Evolutionary conservation across 2,113 vertebrate species (phyloP), one percentile per base, ranked within the genome.

Genomic region (Brevimyrus niger): DNA sequence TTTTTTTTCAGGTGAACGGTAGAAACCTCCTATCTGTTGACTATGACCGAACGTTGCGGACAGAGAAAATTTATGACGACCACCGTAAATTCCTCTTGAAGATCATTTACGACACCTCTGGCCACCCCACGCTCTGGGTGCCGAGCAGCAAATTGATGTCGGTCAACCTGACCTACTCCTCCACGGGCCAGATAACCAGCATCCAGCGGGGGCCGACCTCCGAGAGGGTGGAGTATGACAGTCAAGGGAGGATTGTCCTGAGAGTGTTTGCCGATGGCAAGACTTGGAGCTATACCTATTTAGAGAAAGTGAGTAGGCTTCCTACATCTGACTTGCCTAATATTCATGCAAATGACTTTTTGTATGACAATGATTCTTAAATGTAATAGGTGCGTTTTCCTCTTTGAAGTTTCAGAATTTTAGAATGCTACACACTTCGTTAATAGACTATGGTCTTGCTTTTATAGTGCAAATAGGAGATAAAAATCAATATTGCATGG

Each of bases 1-100:
- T 91, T 94, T 94, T 91, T 91, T 92, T 94, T 94, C 91, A 99
- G 98, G 98, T 99, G 94, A 99, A 99, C 23, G 97, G 98, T 90
- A 97, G 98, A 87, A 99, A 99, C 94, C 98, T 99, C 92, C 97
- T 99, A 89, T 99, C 98, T 0, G 97, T 99, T 80, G 98, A 99
- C 95, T 99, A 99, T 87, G 98, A 99, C 94, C 97, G 98, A 93
- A 98, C 96, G 51, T 96, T 97, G 89, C 97, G 97, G 96, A 99
- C 97, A 3, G 98, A 99, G 93, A 99, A 99, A 94, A 98, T 99
- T 96, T 99, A 99, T 15, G 98, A 99, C 21, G 98, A 99, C 96
- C 98, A 99, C 94, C 97, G 98, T 92, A 99, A 99, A 94, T 99
- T 99, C 91, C 97, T 99, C 31, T 95, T 99, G 94, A 97, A 98